Evolutionary conservation across 2,888 invertebrate genomes (phyloP), one percentile per base, ranked within the genome.

Genomic region (Morpho helenor): DNA sequence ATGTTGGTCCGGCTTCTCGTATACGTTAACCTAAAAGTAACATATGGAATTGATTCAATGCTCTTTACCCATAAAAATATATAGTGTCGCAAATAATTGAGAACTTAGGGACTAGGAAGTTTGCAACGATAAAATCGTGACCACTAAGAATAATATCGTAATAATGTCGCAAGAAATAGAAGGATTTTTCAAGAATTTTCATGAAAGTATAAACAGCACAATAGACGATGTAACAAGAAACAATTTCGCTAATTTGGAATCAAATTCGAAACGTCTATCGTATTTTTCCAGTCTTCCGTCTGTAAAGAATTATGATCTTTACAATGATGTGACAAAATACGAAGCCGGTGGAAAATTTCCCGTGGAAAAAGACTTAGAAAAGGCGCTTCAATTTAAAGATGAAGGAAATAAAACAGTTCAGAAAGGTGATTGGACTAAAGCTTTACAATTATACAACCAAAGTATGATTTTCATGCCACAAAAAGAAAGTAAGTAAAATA

Each of bases 331-430:
- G 65, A 72, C 62, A 74, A 89, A 71, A 87, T 78, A 75, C 70
- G 71, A 77, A 67, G 64, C 66, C 22, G 80, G 79, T 63, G 84
- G 83, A 49, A 74, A 77, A 8, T 83, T 85, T 66, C 82, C 83
- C 43, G 84, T 84, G 65, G 82, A 82, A 60, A 94, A 96, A 80
- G 90, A 91, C 76, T 75, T 88, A 7, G 86, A 91, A 58, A 88
- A 89, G 70, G 94, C 96, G 7, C 84, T 92, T n/a, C 83, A 88
- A 61, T 81, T 93, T 43, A 96, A 96, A 81, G 91, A 93, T 67
- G 91, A 92, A 60, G 97, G 96, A 3, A 96, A 96, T 73, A 87
- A 91, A 61, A 93, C 92, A 6, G 97, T 96, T 69, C 94, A 93
- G 66, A 92, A 92, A 68, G 94, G 94, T 55, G 92, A 95, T 66